These are phyloP conservation scores for Lophius piscatorius DNA, from an alignment of 2,113 vertebrate genomes.

Conservation along the genomic window DNA sequence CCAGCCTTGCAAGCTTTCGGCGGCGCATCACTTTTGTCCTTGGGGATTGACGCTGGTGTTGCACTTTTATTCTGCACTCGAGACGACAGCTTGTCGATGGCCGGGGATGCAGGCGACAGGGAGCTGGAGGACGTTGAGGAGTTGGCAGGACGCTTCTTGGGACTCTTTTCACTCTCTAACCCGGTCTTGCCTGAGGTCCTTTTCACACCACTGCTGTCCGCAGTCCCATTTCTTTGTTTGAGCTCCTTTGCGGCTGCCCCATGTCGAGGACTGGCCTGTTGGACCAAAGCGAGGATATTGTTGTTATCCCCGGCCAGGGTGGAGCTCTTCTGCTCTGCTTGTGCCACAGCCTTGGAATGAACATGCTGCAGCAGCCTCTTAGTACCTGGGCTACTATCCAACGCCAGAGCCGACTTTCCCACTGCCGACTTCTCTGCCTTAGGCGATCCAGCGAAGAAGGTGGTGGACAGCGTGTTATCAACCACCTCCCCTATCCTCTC, in stretches of 20 bases:
- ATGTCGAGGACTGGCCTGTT: constrained; percentile 84
- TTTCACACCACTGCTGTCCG: constrained; percentile 74
- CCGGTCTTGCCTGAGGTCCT: constrained; percentile 79
- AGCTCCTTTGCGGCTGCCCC: constrained; percentile 85
- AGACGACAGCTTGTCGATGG: constrained; percentile 52
- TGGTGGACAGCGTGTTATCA: constrained; percentile 86
- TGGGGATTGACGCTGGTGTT: constrained; percentile 57
- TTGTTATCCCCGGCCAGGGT: constrained; percentile 86
- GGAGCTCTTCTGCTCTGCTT: constrained; percentile 76
- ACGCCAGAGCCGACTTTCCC: constrained; percentile 84
- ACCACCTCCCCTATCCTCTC: constrained; percentile 92
- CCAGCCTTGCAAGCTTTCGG: constrained; percentile 79
- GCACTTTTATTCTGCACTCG: constrained; percentile 74
- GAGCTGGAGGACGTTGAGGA: constrained; percentile 84
- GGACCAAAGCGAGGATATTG: constrained; percentile 84
- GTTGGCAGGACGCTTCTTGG: constrained; percentile 83
- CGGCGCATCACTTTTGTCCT: constrained; percentile 78
- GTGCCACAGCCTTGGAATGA: constrained; percentile 74
- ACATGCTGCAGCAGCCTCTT: constrained; percentile 80
- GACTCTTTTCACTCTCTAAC: constrained; percentile 80
- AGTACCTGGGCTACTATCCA: constrained; percentile 82
- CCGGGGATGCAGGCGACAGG: constrained; percentile 69
- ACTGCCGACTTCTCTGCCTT: constrained; percentile 79
- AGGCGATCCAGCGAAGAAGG: constrained; percentile 83
- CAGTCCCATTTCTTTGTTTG: constrained; percentile 73